Evolutionary conservation across 2,113 vertebrate genomes (phyloP).

Genomic region (Romanogobio albipinnatus): DNA sequence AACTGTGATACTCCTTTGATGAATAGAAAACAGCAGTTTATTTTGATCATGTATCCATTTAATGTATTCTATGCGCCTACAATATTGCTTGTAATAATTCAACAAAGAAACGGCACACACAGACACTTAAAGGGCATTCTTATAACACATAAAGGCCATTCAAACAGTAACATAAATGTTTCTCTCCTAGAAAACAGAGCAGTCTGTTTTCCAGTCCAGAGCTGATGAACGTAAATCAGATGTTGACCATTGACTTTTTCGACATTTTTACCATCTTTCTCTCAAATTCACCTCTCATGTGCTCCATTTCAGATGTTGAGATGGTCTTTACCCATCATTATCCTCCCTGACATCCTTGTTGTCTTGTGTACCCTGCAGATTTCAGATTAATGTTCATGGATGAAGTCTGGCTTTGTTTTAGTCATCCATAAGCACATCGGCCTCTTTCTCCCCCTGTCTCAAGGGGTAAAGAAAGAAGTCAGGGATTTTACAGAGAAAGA

Average conservation of each 20-base stretch:
- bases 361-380: conserved; percentile 48
- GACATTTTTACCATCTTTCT: conserved; percentile 3
- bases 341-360: conserved; percentile 36
- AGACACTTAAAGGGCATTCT: not conserved
- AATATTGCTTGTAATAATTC: not conserved
- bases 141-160: not conserved
- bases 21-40: too few species aligned
- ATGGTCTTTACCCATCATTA: conserved; percentile 10
- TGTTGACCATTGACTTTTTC: not conserved
- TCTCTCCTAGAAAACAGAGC: not conserved
- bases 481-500: conserved; percentile 62
- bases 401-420: conserved; percentile 52
- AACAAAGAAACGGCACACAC: not conserved
- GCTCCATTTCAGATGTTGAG: conserved; percentile 25
- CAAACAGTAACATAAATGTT: not conserved
- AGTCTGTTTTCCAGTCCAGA: not conserved
- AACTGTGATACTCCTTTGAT: not conserved
- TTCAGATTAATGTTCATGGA: conserved; percentile 54
- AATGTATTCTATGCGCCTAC: not conserved
- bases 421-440: conserved; percentile 57
- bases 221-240: not conserved
- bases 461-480: conserved; percentile 54
- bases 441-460: conserved; percentile 48
- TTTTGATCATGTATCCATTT: not conserved
- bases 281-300: not conserved